These are phyloP conservation scores for Eupristina koningsbergeri DNA, from an alignment of 1,140 invertebrate genomes.

Conservation along the genomic window DNA sequence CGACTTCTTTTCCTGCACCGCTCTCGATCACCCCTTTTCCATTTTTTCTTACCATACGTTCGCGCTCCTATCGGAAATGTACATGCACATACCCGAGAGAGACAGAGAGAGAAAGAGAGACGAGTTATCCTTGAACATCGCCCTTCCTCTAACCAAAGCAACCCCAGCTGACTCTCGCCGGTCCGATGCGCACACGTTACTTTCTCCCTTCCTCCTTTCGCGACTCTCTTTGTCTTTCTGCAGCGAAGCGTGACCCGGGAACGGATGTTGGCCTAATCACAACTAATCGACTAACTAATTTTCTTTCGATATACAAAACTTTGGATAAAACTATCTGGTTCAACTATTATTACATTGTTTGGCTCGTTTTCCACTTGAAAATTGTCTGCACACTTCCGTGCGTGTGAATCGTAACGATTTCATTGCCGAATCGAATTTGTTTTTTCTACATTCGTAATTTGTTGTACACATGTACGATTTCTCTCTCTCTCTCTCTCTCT, in stretches of 20 bases:
- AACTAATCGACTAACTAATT: constrained; percentile 71
- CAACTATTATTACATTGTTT: constrained; percentile 44
- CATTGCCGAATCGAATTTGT: too few relatives aligned
- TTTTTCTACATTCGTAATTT: neutral
- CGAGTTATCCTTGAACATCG: neutral
- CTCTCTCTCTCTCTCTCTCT: too few relatives aligned
- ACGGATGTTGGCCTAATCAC: constrained; percentile 65
- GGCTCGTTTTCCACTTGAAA: constrained; percentile 8
- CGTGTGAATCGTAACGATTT: too few relatives aligned
- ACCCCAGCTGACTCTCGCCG: neutral
- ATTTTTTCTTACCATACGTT: neutral
- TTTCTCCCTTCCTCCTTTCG: neutral
- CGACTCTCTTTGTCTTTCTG: neutral
- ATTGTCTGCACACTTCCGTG: too few relatives aligned
- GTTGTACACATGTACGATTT: too few relatives aligned
- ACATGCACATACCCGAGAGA: too few relatives aligned
- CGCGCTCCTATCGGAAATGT: neutral
- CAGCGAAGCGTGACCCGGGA: neutral
- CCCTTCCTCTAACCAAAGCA: neutral
- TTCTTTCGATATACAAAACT: constrained; percentile 58
- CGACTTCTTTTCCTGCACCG: too few relatives aligned
- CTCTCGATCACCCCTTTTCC: neutral
- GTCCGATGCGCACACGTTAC: neutral
- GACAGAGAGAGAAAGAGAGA: neutral
- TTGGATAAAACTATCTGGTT: constrained; percentile 56